Conservation (phyloP, 2,888 invertebrate species). For the Papilio demoleus region DNA sequence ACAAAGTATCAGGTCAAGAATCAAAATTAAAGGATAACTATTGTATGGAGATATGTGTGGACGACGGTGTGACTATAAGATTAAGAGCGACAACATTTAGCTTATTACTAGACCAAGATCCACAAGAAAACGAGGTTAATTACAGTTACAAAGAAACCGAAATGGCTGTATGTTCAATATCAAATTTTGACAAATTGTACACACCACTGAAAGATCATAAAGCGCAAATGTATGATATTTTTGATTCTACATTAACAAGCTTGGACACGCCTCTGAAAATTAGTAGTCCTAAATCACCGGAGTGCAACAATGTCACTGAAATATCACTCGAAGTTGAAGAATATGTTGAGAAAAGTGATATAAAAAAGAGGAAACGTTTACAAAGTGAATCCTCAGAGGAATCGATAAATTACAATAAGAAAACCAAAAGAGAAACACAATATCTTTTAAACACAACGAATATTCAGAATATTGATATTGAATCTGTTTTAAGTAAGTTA, state of each 20-base stretch:
- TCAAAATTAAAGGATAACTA: conserved; percentile 71
- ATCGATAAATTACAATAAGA: conserved; percentile 59
- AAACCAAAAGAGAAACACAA: conserved; percentile 64
- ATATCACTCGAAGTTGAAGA: conserved; percentile 64
- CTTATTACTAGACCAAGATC: conserved; percentile 58
- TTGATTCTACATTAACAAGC: conserved; percentile 77
- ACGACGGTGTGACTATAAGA: conserved; percentile 67
- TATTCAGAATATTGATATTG: conserved; percentile 78
- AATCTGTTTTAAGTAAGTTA: conserved; percentile 73
- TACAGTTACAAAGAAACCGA: conserved; percentile 65
- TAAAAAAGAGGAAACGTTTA: conserved; percentile 67
- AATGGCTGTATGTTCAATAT: conserved; percentile 69
- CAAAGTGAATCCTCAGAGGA: conserved; percentile 62
- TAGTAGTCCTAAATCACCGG: conserved; percentile 53
- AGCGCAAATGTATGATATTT: conserved; percentile 70
- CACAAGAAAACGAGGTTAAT: conserved; percentile 48
- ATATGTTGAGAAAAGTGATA: conserved; percentile 52
- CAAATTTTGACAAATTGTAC: conserved; percentile 63
- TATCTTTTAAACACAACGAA: conserved; percentile 67
- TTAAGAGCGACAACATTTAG: conserved; percentile 65
- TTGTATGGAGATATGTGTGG: conserved; percentile 74
- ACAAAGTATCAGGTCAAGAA: conserved; percentile 48
- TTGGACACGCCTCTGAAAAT: conserved; percentile 74
- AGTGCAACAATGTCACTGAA: conserved; percentile 59
- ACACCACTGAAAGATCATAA: conserved; percentile 72